Base-by-base conservation (phyloP, 2,113 vertebrate genomes). In the Abramis brama region DNA sequence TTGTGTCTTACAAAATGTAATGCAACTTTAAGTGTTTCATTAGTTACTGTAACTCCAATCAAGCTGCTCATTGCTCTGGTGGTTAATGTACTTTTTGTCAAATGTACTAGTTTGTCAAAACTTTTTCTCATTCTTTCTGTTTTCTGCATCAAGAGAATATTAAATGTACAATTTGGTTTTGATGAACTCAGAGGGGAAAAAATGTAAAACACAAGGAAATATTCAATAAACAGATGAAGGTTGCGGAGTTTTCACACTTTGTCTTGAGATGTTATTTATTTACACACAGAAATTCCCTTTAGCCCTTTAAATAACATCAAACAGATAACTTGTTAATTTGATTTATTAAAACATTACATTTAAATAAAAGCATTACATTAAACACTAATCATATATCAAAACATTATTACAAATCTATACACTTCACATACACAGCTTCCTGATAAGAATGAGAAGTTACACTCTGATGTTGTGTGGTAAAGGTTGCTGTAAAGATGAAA, bases 131-230 rank as follows among this genome's bases (percentile, higher is more conserved):
- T 86, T 74, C 73, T 80, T 86, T 70, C 62, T 78, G 84, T 91
- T 88, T 83, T 71, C 55, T 77, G 82, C 88, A 90, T 93, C 87
- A 60, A 88, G 87, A 87, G 88, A 89, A 92, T 92, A 89, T 93
- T 93, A 92, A 90, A 81, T 94, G 92, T 94, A 93, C 68, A 93
- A 92, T 81, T 80, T 90, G 87, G 91, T 92, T 89, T 87, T 85
- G 91, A 93, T 88, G 84, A 93, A 91, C 92, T 90, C 83, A 82
- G 87, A 89, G 60, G 77, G 80, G 17, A 66, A 81, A 89, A 89
- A 82, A 93, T 93, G 92, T 94, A 91, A 92, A 93, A 91, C 93
- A 92, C 82, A 94, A 93, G 92, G 90, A 93, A 89, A 87, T 80
- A 89, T 88, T 92, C 80, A 95, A 95, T 95, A 95, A 95, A 95